A percentile compares a stretch with the other conserved stretches of the same genome.
These are phyloP conservation scores for Nemotelus pantherinus DNA, from an alignment of 2,888 invertebrate genomes.

Conservation along the genomic window DNA sequence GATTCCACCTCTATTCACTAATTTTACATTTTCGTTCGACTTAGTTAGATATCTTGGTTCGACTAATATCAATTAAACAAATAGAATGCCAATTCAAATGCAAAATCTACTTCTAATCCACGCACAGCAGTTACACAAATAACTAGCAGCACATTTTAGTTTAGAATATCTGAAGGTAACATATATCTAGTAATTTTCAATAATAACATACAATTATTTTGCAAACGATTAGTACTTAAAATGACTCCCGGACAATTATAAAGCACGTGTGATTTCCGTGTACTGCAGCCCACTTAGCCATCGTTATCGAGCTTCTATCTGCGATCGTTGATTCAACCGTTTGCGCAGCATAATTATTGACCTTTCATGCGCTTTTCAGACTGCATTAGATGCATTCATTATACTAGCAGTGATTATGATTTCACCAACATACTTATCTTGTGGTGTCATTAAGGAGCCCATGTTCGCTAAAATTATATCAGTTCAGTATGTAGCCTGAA, in stretches of 20 bases:
- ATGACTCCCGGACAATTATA: background rate
- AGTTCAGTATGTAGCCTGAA: too few relatives aligned
- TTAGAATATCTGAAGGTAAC: too few relatives aligned
- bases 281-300: background rate
- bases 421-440: too few relatives aligned
- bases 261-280: background rate
- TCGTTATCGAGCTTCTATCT: background rate
- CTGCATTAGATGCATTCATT: background rate
- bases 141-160: too few relatives aligned
- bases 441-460: conserved; percentile 10
- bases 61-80: too few relatives aligned
- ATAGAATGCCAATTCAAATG: background rate
- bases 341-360: background rate
- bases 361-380: background rate
- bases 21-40: too few relatives aligned
- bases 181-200: background rate
- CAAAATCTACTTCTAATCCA: background rate
- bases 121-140: background rate
- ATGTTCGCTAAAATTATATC: background rate
- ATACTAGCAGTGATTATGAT: too few relatives aligned
- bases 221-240: background rate
- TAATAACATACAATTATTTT: conserved; percentile 14
- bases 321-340: conserved; percentile 5
- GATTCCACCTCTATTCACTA: too few relatives aligned
- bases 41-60: too few relatives aligned